Conservation (phyloP, 2,113 vertebrate genomes). For the Salvator merianae region DNA sequence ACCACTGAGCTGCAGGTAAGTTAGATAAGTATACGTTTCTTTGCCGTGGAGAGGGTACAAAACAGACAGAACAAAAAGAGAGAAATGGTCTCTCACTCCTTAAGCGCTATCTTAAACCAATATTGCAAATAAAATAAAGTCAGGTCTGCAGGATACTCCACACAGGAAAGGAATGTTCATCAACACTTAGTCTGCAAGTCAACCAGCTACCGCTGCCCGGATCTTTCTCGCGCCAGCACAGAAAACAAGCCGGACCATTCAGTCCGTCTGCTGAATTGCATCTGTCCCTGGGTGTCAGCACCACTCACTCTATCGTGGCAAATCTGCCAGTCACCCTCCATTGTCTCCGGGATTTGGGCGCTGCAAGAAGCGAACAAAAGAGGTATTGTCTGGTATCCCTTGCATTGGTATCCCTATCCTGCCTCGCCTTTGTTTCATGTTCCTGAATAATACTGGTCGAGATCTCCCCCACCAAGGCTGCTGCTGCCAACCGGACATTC, state of each 20-base stretch:
- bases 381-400: constrained; percentile 19
- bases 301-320: neutral
- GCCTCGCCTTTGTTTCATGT: constrained; percentile 39
- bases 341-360: constrained; percentile 29
- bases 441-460: neutral
- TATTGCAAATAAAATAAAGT: too few relatives aligned
- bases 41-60: too few relatives aligned
- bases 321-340: neutral
- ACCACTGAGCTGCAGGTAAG: too few relatives aligned
- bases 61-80: too few relatives aligned
- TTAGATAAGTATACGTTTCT: too few relatives aligned
- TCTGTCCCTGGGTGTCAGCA: constrained; percentile 8
- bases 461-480: neutral
- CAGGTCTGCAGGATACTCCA: too few relatives aligned
- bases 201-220: too few relatives aligned
- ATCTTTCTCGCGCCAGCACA: too few relatives aligned
- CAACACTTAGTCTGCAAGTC: too few relatives aligned
- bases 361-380: constrained; percentile 26
- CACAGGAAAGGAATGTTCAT: too few relatives aligned
- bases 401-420: neutral
- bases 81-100: too few relatives aligned
- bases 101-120: too few relatives aligned
- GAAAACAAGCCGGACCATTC: neutral
- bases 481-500: constrained; percentile 46
- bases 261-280: neutral